Conservation (phyloP, 2,797 vertebrate species). For the Poliocrania exsul region DNA sequence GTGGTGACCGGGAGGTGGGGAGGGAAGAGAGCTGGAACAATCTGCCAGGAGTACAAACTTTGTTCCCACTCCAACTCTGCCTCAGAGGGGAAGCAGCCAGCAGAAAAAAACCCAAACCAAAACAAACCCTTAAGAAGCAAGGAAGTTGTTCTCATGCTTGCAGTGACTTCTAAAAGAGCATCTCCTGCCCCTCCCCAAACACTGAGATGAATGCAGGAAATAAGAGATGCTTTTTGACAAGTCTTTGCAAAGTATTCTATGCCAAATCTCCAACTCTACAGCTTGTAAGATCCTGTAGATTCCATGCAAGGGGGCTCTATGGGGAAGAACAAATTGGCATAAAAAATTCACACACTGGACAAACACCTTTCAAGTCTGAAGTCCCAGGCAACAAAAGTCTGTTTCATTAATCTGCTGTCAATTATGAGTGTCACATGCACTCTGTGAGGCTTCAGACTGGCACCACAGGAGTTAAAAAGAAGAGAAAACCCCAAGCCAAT, state of each 20-base stretch:
- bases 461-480: not conserved
- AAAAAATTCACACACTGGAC: not conserved
- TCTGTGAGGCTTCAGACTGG: not conserved
- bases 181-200: not conserved
- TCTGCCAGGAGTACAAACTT: conserved; percentile 46
- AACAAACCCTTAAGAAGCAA: not conserved
- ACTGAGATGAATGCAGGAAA: not conserved
- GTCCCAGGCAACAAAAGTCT: conserved; percentile 13
- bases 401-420: conserved; percentile 17
- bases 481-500: not conserved
- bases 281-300: not conserved
- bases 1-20: conserved; percentile 43
- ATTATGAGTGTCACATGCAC: not conserved
- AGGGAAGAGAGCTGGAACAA: conserved; percentile 32
- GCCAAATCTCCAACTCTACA: not conserved
- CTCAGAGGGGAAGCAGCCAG: conserved; percentile 41
- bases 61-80: conserved; percentile 46
- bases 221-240: not conserved
- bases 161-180: not conserved
- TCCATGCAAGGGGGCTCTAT: not conserved
- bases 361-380: not conserved
- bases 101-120: not conserved
- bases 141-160: conserved; percentile 1
- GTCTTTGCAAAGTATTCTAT: not conserved
- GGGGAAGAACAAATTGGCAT: not conserved